A percentile compares a stretch with the other conserved stretches of the same genome.
These are phyloP conservation scores for Channallabes apus DNA, from an alignment of 2,797 vertebrate genomes.

Conservation along the genomic window DNA sequence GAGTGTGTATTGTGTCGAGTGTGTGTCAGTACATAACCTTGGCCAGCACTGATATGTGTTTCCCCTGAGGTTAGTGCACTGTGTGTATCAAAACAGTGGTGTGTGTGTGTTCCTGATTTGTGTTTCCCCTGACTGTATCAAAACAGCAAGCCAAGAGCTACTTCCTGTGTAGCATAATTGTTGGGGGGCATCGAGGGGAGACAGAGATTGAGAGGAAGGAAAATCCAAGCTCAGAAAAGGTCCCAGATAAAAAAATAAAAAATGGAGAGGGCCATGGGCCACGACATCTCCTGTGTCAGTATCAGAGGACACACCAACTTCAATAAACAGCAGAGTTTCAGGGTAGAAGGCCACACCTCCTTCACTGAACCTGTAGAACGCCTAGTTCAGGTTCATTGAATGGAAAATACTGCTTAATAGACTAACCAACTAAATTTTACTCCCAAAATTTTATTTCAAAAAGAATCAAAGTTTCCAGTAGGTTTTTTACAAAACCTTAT, in stretches of 20 bases:
- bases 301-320: background rate
- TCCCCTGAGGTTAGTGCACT: slow-evolving; percentile 62
- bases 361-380: background rate
- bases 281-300: background rate
- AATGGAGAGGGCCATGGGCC: too few relatives aligned
- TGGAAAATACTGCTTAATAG: background rate
- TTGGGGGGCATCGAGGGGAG: background rate
- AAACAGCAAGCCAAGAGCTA: slow-evolving; percentile 65
- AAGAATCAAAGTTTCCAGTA: too few relatives aligned
- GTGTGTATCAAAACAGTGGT: slow-evolving; percentile 67
- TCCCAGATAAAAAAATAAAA: background rate
- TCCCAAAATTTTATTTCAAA: background rate
- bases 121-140: slow-evolving; percentile 63
- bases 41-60: slow-evolving; percentile 70
- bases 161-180: slow-evolving; percentile 70
- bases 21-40: slow-evolving; percentile 68
- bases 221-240: slow-evolving; percentile 9
- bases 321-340: background rate
- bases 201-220: slow-evolving; percentile 57
- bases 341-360: background rate
- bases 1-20: background rate
- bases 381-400: background rate
- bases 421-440: background rate
- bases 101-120: slow-evolving; percentile 31
- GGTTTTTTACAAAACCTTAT: too few relatives aligned